Conservation (phyloP, 2,113 vertebrate species). For the Lutjanus erythropterus region DNA sequence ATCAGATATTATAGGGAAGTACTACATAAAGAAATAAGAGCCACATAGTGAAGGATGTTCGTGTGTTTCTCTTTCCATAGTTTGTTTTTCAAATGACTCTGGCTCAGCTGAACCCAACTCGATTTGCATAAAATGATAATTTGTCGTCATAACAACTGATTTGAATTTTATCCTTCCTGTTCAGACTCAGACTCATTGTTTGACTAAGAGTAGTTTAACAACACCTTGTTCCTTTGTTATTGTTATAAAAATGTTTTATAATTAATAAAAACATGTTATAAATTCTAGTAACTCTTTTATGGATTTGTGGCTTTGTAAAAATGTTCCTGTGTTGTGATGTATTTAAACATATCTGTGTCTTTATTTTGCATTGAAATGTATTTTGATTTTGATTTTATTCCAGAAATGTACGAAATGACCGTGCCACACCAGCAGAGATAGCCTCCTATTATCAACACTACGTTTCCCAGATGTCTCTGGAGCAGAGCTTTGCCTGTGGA, state of each 20-base stretch:
- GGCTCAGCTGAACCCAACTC: too few species aligned
- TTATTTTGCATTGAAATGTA: not conserved
- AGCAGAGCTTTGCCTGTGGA: slow-evolving; percentile 81
- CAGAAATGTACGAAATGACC: slow-evolving; percentile 86
- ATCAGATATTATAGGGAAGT: not conserved
- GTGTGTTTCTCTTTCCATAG: not conserved
- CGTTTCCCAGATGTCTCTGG: slow-evolving; percentile 82
- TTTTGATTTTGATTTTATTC: not conserved
- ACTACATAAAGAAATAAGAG: not conserved
- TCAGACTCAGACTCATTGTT: too few species aligned
- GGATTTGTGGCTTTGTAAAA: too few species aligned
- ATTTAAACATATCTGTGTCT: not conserved
- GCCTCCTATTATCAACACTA: slow-evolving; percentile 89
- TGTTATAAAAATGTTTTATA: too few species aligned
- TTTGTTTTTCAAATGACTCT: slow-evolving; percentile 29
- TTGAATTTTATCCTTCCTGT: not conserved
- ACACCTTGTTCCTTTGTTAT: too few species aligned
- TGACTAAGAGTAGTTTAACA: too few species aligned
- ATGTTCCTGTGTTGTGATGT: not conserved
- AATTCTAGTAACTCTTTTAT: too few species aligned
- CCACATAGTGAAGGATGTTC: not conserved
- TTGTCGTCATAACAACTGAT: too few species aligned
- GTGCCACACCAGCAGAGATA: slow-evolving; percentile 86
- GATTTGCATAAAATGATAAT: not conserved
- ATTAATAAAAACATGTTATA: too few species aligned